Conservation (phyloP, 2,797 vertebrate species). For the Rhynchonycteris naso region DNA sequence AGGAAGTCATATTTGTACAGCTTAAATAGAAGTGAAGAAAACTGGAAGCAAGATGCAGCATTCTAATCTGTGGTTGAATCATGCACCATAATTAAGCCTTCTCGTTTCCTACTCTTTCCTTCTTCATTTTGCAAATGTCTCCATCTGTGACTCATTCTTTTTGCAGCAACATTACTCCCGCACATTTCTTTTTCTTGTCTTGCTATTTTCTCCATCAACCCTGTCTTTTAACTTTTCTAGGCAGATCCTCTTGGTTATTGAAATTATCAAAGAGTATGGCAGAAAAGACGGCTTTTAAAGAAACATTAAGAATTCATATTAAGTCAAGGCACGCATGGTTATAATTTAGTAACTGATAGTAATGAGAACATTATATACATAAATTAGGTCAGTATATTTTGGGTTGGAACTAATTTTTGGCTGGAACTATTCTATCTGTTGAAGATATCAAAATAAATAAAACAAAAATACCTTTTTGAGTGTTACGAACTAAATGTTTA, state of each 20-base stretch:
- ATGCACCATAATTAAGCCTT: slow-evolving; percentile 68
- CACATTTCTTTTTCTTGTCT: slow-evolving; percentile 67
- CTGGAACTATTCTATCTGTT: background rate
- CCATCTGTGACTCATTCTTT: slow-evolving; percentile 73
- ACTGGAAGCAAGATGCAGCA: slow-evolving; percentile 60
- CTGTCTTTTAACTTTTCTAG: slow-evolving; percentile 36
- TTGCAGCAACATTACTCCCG: slow-evolving; percentile 66
- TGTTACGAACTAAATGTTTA: background rate
- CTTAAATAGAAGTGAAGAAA: slow-evolving; percentile 71
- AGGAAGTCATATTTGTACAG: slow-evolving; percentile 68
- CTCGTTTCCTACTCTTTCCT: slow-evolving; percentile 72
- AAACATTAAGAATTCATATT: background rate
- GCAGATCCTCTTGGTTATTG: slow-evolving; percentile 15
- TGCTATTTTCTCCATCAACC: slow-evolving; percentile 61
- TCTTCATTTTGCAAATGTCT: slow-evolving; percentile 66
- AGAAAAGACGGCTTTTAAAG: background rate
- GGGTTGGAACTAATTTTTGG: background rate
- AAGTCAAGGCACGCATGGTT: background rate
- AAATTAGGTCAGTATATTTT: slow-evolving; percentile 29
- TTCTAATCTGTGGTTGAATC: slow-evolving; percentile 73
- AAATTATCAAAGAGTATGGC: background rate
- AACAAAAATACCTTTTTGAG: background rate
- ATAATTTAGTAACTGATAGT: slow-evolving; percentile 3
- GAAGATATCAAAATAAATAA: slow-evolving; percentile 17
- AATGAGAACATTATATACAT: background rate